These are phyloP conservation scores for Temnothorax longispinosus DNA, from an alignment of 1,140 invertebrate species.

Conservation along the genomic window DNA sequence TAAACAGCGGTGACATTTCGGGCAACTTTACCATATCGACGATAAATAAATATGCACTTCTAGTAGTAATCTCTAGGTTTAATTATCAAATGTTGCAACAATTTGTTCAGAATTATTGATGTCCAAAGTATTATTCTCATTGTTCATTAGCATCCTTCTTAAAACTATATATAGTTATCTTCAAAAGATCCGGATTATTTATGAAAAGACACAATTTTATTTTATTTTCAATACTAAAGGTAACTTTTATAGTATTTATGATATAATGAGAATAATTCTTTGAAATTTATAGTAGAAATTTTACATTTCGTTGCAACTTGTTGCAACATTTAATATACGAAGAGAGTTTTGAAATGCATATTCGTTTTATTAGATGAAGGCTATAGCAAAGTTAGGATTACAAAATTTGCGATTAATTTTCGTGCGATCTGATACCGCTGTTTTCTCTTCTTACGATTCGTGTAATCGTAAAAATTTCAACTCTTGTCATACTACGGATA, in stretches of 20 bases:
- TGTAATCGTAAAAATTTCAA: conserved; percentile 50
- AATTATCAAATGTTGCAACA: conserved; percentile 32
- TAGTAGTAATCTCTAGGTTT: neutral
- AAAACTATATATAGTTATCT: neutral
- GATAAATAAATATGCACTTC: conserved; percentile 22
- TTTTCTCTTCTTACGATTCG: conserved; percentile 49
- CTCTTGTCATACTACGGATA: conserved; percentile 48
- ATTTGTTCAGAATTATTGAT: neutral
- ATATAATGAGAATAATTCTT: conserved; percentile 1
- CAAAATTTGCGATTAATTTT: conserved; percentile 19
- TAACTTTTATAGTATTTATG: neutral
- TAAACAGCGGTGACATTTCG: conserved; percentile 22
- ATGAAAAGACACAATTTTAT: neutral
- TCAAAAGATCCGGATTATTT: neutral
- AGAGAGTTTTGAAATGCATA: conserved; percentile 34
- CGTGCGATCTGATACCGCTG: conserved; percentile 57
- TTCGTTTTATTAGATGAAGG: conserved; percentile 19
- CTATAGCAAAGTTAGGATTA: conserved; percentile 40
- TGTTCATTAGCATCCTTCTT: neutral
- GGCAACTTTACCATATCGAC: conserved; percentile 17
- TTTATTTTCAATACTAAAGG: neutral
- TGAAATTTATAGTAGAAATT: neutral
- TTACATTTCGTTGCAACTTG: neutral
- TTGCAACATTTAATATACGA: conserved; percentile 2
- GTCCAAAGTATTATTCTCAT: conserved; percentile 4